Evolutionary conservation across 2,797 vertebrate genomes (phyloP), one percentile per base, ranked within the genome.

Genomic region (Bradypodion pumilum): DNA sequence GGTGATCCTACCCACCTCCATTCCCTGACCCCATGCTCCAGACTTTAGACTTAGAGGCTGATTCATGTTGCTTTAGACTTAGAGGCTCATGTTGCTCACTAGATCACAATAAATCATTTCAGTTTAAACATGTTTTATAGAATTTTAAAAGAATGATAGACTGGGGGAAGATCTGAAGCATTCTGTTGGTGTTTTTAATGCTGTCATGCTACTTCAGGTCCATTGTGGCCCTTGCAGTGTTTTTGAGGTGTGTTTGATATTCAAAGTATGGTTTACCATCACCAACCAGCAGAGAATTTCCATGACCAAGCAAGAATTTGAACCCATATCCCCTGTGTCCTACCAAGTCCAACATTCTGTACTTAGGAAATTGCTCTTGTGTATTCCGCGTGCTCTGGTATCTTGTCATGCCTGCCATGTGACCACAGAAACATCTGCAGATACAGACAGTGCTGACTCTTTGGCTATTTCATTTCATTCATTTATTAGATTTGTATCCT

Each of bases 221-320:
- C n/a, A n/a, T n/a, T n/a, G n/a, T n/a, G n/a, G n/a, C n/a, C n/a
- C n/a, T n/a, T n/a, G n/a, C n/a, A n/a, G n/a, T n/a, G n/a, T n/a
- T n/a, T n/a, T n/a, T n/a, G n/a, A n/a, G n/a, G n/a, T n/a, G n/a
- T n/a, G n/a, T n/a, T n/a, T n/a, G n/a, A n/a, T n/a, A n/a, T n/a
- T 56, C 83, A 79, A 74, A 82, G 29, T 42, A 86, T 63, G 49
- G 21, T 87, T 86, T 19, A 29, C 86, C 76, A 88, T 91, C 81
- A n/a, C n/a, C n/a, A n/a, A n/a, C 85, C 83, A 87, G 68, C 35
- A 92, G 92, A 92, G 87, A 83, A 86, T 81, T 87, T 93, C n/a
- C n/a, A n/a, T n/a, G n/a, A n/a, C n/a, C n/a, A n/a, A n/a, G n/a
- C n/a, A n/a, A n/a, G n/a, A n/a, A n/a, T n/a, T n/a, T n/a, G n/a